Conservation (phyloP, 2,888 invertebrate genomes). For the Macaria liturata region DNA sequence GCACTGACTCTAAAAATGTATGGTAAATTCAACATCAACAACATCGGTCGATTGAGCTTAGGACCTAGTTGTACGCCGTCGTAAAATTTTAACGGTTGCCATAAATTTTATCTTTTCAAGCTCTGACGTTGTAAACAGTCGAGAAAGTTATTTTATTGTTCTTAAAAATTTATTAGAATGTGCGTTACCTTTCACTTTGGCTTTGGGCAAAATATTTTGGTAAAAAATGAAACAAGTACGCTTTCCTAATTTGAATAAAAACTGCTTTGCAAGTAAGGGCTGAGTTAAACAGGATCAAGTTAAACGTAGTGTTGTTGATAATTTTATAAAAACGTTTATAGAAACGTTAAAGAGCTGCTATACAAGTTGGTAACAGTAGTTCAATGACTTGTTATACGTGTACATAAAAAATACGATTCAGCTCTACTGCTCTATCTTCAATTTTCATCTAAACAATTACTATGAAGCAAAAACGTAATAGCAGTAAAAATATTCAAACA, state of each 20-base stretch:
- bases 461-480: too few species aligned
- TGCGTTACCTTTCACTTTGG: constrained; percentile 10
- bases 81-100: constrained; percentile 23
- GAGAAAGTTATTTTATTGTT: constrained; percentile 21
- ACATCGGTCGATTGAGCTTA: constrained; percentile 15
- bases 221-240: not conserved
- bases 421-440: too few species aligned
- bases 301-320: too few species aligned
- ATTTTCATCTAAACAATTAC: too few species aligned
- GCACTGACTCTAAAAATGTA: constrained; percentile 8
- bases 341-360: too few species aligned
- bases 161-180: constrained; percentile 19
- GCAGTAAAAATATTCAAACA: too few species aligned
- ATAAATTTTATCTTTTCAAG: constrained; percentile 27
- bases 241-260: constrained; percentile 5
- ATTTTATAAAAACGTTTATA: too few species aligned
- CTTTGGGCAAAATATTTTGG: constrained; percentile 3
- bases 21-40: constrained; percentile 17
- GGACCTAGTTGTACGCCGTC: constrained; percentile 18
- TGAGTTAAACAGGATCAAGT: too few species aligned
- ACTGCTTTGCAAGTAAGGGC: too few species aligned
- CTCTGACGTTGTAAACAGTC: constrained; percentile 26
- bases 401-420: too few species aligned
- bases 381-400: too few species aligned
- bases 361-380: too few species aligned